Base-by-base conservation (phyloP, 2,797 vertebrate genomes). In the Lutjanus campechanus region DNA sequence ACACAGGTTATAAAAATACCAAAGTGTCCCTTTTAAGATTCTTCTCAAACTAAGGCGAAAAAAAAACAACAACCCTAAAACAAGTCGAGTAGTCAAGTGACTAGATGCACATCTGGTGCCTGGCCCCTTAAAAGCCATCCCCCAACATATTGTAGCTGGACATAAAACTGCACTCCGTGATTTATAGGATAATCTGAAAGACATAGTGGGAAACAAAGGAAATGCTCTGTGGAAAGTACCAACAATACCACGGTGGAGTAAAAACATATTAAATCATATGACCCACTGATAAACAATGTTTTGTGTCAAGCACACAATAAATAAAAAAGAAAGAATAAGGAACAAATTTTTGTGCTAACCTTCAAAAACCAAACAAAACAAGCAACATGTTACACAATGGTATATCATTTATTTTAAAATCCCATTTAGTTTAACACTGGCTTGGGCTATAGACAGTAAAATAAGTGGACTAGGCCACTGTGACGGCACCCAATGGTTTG, bases 141-240 rank as follows among this genome's bases (percentile, higher is more conserved):
- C 58, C 15, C 40, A 36, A 36, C 11, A 65, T 25, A 8, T 54
- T 44, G 22, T 17, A 53, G 59, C 17, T 20, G 20, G 71, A 53
- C 64, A 56, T 62, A 69, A 73, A 73, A 15, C 59, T 79, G 68
- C 55, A 63, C 17, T 20, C 11, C 43, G n/a, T 71, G 73, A 76
- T 76, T 69, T 66, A 79, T 15, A 47, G 69, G 43, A 55, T 65
- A 41, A 56, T 72, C 53, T 65, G 1, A 72, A 69, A 66, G 72
- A 69, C 11, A 49, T 1, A 75, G 71, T 59, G 56, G 12, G n/a
- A 43, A 68, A 36, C 19, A 61, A 41, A 74, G 66, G 61, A 71
- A 78, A 72, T 75, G 20, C 22, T 55, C 44, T 25, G 5, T 20
- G 56, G 5, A 50, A 66, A 41, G 41, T 9, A 61, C 16, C 11